These are phyloP conservation scores for Ephydatia muelleri DNA, from an alignment of 37 sponge, comb jelly and placozoan genomes.

Conservation along the genomic window DNA sequence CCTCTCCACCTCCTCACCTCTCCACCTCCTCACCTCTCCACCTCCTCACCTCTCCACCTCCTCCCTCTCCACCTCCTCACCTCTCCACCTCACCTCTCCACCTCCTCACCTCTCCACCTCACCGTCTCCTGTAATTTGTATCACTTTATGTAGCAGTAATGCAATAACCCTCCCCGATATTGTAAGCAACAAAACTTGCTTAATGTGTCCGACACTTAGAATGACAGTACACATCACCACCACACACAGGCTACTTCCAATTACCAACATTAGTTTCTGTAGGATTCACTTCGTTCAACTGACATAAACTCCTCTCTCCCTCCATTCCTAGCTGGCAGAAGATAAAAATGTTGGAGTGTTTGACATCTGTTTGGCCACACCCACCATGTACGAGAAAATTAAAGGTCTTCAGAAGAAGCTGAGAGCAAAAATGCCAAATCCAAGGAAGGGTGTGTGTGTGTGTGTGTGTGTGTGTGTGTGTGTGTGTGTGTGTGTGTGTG, in stretches of 20 bases:
- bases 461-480: not conserved
- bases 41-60: not conserved
- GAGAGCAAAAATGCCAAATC: slow-evolving; percentile 51
- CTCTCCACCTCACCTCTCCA: not conserved
- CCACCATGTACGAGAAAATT: slow-evolving; percentile 38
- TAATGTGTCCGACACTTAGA: too few species aligned
- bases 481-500: not conserved
- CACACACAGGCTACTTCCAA: too few species aligned
- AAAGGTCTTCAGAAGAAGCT: slow-evolving; percentile 49
- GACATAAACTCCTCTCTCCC: not conserved
- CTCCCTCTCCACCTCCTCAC: not conserved
- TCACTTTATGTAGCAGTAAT: not conserved
- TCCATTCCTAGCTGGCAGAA: not conserved
- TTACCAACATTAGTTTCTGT: too few species aligned
- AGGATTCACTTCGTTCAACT: too few species aligned
- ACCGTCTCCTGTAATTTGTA: not conserved
- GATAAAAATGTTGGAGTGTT: slow-evolving; percentile 15
- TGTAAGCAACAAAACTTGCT: too few species aligned
- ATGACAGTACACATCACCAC: too few species aligned
- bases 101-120: not conserved
- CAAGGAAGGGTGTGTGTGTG: slow-evolving; percentile 40
- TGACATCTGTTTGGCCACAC: slow-evolving; percentile 55
- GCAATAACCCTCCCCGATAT: too few species aligned
- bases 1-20: not conserved
- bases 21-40: not conserved